A percentile compares a stretch with the other conserved stretches of the same genome.
These are phyloP conservation scores for Aspidiotus destructor DNA, from an alignment of 2,888 invertebrate genomes.

Conservation along the genomic window DNA sequence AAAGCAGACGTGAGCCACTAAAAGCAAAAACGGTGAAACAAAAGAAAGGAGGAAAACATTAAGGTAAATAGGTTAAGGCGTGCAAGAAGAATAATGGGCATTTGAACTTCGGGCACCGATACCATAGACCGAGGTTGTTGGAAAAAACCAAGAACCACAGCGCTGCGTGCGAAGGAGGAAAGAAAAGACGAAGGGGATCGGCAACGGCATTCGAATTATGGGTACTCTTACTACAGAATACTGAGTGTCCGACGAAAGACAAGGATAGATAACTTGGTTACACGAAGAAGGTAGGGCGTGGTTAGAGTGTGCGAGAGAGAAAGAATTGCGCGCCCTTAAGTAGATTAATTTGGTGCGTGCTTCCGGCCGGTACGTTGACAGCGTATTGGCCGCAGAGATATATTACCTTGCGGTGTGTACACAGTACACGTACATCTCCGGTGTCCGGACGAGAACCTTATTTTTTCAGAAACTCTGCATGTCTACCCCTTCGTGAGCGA, in stretches of 20 bases:
- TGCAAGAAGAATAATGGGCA: conserved; percentile 17
- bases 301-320: neutral
- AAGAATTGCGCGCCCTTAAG: conserved; percentile 4
- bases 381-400: conserved; percentile 5
- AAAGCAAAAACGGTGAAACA: conserved; percentile 10
- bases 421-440: neutral
- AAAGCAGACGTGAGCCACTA: conserved; percentile 11
- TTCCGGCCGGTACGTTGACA: conserved; percentile 23
- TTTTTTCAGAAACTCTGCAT: too few species aligned
- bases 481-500: too few species aligned
- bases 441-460: conserved; percentile 13
- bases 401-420: neutral
- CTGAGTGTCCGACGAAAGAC: neutral
- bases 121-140: neutral
- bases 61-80: conserved; percentile 23
- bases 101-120: neutral
- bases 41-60: conserved; percentile 17
- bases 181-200: too few species aligned
- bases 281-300: neutral
- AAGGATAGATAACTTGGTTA: neutral
- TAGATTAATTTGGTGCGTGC: conserved; percentile 24
- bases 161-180: neutral
- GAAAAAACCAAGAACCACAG: neutral
- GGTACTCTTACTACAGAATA: neutral
- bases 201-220: too few species aligned